These are phyloP conservation scores for Molorchus minor DNA, from an alignment of 2,888 invertebrate genomes.

Conservation along the genomic window DNA sequence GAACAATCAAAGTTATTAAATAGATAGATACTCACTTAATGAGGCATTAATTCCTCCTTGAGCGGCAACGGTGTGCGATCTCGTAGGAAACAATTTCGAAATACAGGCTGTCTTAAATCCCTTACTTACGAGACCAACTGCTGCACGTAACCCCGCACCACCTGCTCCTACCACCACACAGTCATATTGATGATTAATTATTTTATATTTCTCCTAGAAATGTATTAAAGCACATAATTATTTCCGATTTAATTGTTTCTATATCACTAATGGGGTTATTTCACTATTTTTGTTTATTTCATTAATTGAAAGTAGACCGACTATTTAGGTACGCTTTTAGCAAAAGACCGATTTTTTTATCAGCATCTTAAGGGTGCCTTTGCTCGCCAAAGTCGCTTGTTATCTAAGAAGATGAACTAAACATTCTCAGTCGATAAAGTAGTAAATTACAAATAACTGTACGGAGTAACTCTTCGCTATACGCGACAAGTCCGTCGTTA, in stretches of 20 bases:
- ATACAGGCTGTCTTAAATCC: constrained; percentile 79
- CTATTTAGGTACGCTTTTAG: no score
- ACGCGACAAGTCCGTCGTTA: no score
- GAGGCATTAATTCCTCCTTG: constrained; percentile 86
- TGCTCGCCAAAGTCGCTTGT: no score
- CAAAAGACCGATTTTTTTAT: no score
- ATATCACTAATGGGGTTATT: no score
- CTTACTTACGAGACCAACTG: constrained; percentile 75
- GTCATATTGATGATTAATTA: constrained; percentile 73
- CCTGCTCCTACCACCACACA: constrained; percentile 81
- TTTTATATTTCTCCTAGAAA: constrained; percentile 37
- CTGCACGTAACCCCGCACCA: constrained; percentile 78
- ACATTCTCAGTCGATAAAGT: no score
- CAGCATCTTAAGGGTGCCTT: no score
- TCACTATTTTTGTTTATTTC: neutral
- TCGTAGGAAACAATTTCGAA: constrained; percentile 79
- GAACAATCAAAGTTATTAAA: neutral
- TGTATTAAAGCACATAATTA: neutral
- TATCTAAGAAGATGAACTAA: no score
- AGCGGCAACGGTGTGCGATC: constrained; percentile 82
- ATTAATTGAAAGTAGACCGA: no score
- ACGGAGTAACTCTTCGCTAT: no score
- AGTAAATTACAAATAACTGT: no score
- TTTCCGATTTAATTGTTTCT: no score
- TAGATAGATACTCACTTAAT: constrained; percentile 63